Percentiles rank a stretch among this genome's conserved stretches.
phyloP scores from a whole-genome alignment of 2,888 invertebrate genomes.

The Stegana nigrithorax region DNA sequence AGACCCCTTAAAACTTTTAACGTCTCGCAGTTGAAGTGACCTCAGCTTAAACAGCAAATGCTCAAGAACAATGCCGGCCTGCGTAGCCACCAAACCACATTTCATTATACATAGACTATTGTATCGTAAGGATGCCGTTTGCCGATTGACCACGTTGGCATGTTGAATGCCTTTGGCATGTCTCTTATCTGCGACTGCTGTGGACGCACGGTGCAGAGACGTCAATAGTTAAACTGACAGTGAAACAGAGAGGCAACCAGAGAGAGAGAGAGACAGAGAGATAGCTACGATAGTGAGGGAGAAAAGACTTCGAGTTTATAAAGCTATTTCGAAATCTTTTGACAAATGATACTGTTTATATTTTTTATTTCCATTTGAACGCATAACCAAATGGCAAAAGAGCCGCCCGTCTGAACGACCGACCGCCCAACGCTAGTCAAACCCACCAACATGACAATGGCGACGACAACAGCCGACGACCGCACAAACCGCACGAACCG shows the following conservation, averaged over 20 bases:
- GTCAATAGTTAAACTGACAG: too few relatives aligned
- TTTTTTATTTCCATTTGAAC: constrained; percentile 52
- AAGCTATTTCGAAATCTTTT: constrained; percentile 37
- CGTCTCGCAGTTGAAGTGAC: not conserved
- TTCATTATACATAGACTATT: constrained; percentile 6
- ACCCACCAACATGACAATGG: constrained; percentile 7
- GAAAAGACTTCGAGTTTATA: too few relatives aligned
- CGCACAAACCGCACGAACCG: not conserved
- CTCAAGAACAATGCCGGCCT: too few relatives aligned
- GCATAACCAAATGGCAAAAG: constrained; percentile 45
- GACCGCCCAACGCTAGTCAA: too few relatives aligned
- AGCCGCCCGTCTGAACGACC: too few relatives aligned
- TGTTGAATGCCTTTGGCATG: not conserved
- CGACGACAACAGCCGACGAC: not conserved
- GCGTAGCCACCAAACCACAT: not conserved
- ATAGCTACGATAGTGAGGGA: too few relatives aligned
- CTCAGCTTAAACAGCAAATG: constrained; percentile 1
- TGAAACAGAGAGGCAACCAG: too few relatives aligned
- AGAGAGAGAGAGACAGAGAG: not conserved
- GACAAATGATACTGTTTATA: constrained; percentile 63
- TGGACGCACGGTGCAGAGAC: too few relatives aligned
- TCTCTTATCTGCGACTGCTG: not conserved
- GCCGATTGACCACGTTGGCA: not conserved
- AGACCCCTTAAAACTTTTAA: not conserved
- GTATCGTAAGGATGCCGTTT: not conserved